A percentile compares a stretch with the other conserved stretches of the same genome.
Conservation (phyloP, 1,140 invertebrate genomes). For the Ostrea denselamellosa region DNA sequence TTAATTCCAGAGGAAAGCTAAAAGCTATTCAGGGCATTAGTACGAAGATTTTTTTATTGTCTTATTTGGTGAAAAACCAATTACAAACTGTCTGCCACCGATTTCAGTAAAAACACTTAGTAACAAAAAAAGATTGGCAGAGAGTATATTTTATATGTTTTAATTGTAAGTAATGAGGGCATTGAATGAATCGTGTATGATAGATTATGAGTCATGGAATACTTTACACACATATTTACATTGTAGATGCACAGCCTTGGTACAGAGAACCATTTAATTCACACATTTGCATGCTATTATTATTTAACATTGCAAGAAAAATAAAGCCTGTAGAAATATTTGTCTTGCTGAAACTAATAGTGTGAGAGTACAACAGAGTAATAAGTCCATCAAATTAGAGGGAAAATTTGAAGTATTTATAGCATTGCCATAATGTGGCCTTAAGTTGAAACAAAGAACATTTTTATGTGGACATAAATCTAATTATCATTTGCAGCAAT, state of each 20-base stretch:
- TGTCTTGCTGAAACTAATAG: slow-evolving; percentile 38
- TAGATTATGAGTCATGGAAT: not conserved
- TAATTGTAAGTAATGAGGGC: slow-evolving; percentile 29
- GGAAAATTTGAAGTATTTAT: slow-evolving; percentile 24
- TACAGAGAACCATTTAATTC: slow-evolving; percentile 29
- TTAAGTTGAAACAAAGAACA: slow-evolving; percentile 31
- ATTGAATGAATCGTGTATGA: slow-evolving; percentile 8
- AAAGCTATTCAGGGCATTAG: slow-evolving; percentile 9
- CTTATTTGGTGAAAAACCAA: slow-evolving; percentile 32
- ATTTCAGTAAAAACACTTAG: slow-evolving; percentile 40
- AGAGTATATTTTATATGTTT: slow-evolving; percentile 35
- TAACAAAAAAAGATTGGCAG: slow-evolving; percentile 30
- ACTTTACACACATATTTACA: slow-evolving; percentile 29
- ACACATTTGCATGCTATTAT: slow-evolving; percentile 39
- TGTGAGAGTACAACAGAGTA: not conserved
- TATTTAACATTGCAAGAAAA: slow-evolving; percentile 39
- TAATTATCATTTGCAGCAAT: slow-evolving; percentile 38
- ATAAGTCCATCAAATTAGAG: slow-evolving; percentile 26
- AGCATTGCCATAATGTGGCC: slow-evolving; percentile 1
- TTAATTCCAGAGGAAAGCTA: slow-evolving; percentile 32
- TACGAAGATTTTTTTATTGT: slow-evolving; percentile 15
- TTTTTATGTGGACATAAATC: slow-evolving; percentile 38
- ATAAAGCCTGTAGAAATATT: slow-evolving; percentile 19
- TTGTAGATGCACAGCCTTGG: slow-evolving; percentile 14
- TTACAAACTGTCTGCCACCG: slow-evolving; percentile 29